phyloP scores from a whole-genome alignment of 2,113 vertebrate genomes.

The Grammomys dolichurus region DNA sequence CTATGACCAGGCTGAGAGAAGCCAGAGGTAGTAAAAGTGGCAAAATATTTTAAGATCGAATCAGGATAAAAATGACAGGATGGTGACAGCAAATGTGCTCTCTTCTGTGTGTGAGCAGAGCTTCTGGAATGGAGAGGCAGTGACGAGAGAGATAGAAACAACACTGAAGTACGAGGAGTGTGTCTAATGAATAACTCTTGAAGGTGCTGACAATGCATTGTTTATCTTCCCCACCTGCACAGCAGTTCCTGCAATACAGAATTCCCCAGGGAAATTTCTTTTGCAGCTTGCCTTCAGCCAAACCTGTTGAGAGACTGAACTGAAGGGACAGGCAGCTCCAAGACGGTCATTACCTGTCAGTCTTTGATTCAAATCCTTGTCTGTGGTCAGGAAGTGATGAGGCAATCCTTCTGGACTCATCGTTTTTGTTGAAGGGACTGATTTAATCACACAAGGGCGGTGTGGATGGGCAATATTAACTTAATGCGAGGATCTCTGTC shows the following conservation, averaged over 20 bases:
- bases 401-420: not conserved
- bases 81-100: not conserved
- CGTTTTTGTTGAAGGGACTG: constrained; percentile 53
- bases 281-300: constrained; percentile 59
- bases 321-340: constrained; percentile 44
- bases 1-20: not conserved
- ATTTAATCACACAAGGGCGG: constrained; percentile 57
- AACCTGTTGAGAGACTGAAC: constrained; percentile 62
- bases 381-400: constrained; percentile 27
- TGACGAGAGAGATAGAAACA: not conserved
- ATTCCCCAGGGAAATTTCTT: constrained; percentile 61
- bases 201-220: constrained; percentile 34
- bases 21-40: constrained; percentile 33
- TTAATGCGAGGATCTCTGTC: constrained; percentile 41
- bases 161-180: not conserved
- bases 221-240: constrained; percentile 24
- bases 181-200: constrained; percentile 23
- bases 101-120: not conserved
- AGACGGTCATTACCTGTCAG: constrained; percentile 53
- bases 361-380: constrained; percentile 66
- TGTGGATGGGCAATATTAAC: not conserved
- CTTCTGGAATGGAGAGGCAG: not conserved
- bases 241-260: constrained; percentile 9
- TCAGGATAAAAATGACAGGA: not conserved
- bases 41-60: not conserved